phyloP scores from a whole-genome alignment of 1,140 invertebrate genomes.

The Heliconius nattereri region DNA sequence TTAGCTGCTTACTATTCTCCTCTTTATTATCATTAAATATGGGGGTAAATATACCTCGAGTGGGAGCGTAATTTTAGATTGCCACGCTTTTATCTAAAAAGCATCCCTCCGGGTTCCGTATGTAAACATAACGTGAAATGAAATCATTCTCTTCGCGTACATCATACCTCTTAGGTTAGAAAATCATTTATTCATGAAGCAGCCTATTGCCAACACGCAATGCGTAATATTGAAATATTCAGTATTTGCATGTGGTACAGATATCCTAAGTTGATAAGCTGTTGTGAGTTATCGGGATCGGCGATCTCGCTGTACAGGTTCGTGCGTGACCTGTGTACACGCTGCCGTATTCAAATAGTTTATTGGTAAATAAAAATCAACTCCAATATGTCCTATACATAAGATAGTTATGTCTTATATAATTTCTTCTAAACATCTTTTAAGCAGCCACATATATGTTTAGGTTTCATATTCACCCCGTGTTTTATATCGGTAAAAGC shows the following conservation, averaged over 20 bases:
- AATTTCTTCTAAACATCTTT: background rate
- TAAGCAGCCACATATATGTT: too few relatives aligned
- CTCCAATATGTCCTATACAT: background rate
- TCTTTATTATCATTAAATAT: conserved; percentile 4
- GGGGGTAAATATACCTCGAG: conserved; percentile 6
- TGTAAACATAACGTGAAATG: conserved; percentile 24
- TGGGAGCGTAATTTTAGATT: conserved; percentile 10
- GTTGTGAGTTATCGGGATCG: conserved; percentile 46
- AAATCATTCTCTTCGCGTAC: conserved; percentile 34
- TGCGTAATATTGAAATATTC: conserved; percentile 47
- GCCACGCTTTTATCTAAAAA: conserved; percentile 11
- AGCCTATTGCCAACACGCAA: conserved; percentile 46
- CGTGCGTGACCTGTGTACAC: conserved; percentile 41
- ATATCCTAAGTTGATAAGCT: conserved; percentile 53
- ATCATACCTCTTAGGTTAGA: conserved; percentile 36
- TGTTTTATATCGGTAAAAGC: too few relatives aligned
- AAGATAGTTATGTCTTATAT: background rate
- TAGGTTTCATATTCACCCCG: too few relatives aligned
- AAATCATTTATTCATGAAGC: conserved; percentile 47
- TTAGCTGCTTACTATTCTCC: background rate
- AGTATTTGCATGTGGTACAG: conserved; percentile 49
- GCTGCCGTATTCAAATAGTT: conserved; percentile 14
- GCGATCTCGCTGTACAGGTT: conserved; percentile 42
- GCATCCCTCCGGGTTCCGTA: conserved; percentile 15
- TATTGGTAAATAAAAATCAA: conserved; percentile 22